These are phyloP conservation scores for Scaeva pyrastri DNA, from an alignment of 2,888 invertebrate genomes.

Conservation along the genomic window DNA sequence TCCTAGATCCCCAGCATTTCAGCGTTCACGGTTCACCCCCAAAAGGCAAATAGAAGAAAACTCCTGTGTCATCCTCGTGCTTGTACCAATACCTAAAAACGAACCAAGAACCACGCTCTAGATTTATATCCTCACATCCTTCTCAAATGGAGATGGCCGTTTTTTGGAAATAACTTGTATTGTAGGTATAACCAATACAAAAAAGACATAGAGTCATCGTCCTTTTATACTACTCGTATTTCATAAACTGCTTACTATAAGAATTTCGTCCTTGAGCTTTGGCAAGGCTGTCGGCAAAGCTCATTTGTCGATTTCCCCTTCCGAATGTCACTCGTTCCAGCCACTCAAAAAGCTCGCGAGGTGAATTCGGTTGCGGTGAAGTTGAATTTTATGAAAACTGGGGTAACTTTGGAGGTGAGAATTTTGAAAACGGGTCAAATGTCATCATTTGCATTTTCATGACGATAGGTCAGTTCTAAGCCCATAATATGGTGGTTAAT, in stretches of 20 bases:
- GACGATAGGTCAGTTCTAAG: constrained; percentile 48
- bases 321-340: constrained; percentile 64
- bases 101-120: constrained; percentile 18
- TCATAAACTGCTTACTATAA: constrained; percentile 47
- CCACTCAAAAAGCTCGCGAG: constrained; percentile 53
- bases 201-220: constrained; percentile 34
- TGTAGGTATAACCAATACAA: constrained; percentile 20
- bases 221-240: constrained; percentile 51
- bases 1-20: constrained; percentile 47
- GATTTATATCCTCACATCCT: constrained; percentile 39
- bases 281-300: constrained; percentile 50
- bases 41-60: constrained; percentile 47
- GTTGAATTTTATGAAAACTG: not conserved
- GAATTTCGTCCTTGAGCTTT: constrained; percentile 53
- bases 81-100: not conserved
- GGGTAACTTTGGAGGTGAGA: constrained; percentile 14
- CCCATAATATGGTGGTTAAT: not conserved
- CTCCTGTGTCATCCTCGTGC: constrained; percentile 43
- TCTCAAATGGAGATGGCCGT: constrained; percentile 10
- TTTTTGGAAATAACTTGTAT: not conserved
- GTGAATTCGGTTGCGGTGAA: constrained; percentile 25
- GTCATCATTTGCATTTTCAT: constrained; percentile 6
- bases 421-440: not conserved
- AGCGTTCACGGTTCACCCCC: no score
- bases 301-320: constrained; percentile 11